These are phyloP conservation scores for Trematomus bernacchii DNA, from an alignment of 2,797 vertebrate genomes.

Conservation along the genomic window DNA sequence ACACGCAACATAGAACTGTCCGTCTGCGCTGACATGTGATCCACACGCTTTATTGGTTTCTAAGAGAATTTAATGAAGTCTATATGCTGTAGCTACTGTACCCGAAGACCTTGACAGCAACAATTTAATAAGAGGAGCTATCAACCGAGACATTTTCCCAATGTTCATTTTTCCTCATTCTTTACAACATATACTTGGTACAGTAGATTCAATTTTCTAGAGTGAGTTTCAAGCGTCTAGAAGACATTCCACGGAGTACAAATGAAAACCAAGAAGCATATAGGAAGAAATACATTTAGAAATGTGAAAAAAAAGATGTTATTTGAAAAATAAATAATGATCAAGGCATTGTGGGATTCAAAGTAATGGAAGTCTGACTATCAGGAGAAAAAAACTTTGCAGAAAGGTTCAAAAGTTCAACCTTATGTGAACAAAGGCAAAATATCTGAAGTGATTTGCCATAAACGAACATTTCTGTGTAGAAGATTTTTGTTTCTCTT, in stretches of 20 bases:
- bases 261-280: conserved; percentile 15
- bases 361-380: neutral
- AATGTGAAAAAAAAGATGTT: neutral
- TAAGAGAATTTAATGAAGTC: conserved; percentile 29
- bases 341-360: neutral
- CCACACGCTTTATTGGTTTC: conserved; percentile 23
- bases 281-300: neutral
- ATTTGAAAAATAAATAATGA: neutral
- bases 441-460: no score
- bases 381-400: neutral
- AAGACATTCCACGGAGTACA: neutral
- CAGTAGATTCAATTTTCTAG: conserved; percentile 2
- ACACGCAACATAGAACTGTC: conserved; percentile 2
- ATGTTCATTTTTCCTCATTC: neutral
- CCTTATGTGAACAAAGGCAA: no score
- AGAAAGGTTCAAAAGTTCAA: neutral
- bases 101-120: conserved; percentile 9
- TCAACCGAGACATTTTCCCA: conserved; percentile 11
- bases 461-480: no score
- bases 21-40: conserved; percentile 2
- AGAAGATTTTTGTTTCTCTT: no score
- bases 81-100: conserved; percentile 11
- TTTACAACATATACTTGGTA: conserved; percentile 1
- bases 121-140: conserved; percentile 11
- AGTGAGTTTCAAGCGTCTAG: conserved; percentile 3